Percentiles rank a stretch among this genome's conserved stretches.
Conservation (phyloP, 30 jellyfish, hydroid and myxozoan species). For the Morbakka virulenta region DNA sequence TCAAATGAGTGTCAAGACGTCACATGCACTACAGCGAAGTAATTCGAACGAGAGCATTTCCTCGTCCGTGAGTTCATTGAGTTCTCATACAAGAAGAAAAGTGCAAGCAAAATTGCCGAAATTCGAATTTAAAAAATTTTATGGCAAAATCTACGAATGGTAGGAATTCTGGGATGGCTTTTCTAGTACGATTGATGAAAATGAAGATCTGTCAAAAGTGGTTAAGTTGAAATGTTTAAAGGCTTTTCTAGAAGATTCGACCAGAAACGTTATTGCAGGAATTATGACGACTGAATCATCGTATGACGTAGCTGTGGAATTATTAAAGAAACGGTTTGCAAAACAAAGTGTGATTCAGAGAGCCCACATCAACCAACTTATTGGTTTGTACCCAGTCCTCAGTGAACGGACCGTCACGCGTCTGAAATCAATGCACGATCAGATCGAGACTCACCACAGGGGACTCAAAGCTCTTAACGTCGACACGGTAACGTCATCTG, state of each 20-base stretch:
- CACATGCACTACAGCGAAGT: not conserved
- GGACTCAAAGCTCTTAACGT: constrained; percentile 5
- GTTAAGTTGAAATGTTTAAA: constrained; percentile 31
- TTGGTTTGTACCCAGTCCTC: not conserved
- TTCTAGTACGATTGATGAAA: constrained; percentile 34
- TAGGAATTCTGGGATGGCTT: constrained; percentile 54
- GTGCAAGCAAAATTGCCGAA: constrained; percentile 35
- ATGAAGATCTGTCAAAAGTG: constrained; percentile 18
- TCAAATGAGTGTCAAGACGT: not conserved
- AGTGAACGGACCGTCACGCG: not conserved
- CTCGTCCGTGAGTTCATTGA: not conserved
- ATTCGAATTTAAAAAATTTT: constrained; percentile 13
- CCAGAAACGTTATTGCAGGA: constrained; percentile 32
- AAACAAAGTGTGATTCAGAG: constrained; percentile 1
- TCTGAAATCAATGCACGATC: constrained; percentile 2
- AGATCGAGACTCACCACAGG: not conserved
- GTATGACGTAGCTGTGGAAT: constrained; percentile 11
- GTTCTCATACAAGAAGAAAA: not conserved
- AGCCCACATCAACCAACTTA: not conserved
- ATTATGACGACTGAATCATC: not conserved
- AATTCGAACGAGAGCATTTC: not conserved
- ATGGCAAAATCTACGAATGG: constrained; percentile 37
- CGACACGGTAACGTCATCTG: no score
- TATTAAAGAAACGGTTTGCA: not conserved
- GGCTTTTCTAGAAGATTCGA: constrained; percentile 40